A percentile compares a stretch with the other conserved stretches of the same genome.
phyloP scores from a whole-genome alignment of 1,140 invertebrate species.

The Capitella teleta region DNA sequence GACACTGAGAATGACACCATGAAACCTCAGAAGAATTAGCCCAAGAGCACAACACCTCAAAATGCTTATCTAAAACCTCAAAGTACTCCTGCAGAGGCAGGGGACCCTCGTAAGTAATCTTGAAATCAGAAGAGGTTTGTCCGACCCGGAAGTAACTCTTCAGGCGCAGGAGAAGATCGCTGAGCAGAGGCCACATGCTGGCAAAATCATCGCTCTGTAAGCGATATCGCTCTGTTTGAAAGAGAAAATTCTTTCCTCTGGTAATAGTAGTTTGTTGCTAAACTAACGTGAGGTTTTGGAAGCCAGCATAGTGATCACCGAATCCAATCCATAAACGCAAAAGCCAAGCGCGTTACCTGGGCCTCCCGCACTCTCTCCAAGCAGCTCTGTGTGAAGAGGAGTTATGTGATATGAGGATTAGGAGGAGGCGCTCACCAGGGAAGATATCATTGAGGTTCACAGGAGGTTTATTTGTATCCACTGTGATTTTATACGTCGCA shows the following conservation, averaged over 20 bases:
- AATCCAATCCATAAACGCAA: conserved; percentile 44
- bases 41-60: conserved; percentile 28
- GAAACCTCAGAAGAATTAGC: not conserved
- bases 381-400: conserved; percentile 43
- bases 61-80: conserved; percentile 49
- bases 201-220: conserved; percentile 56
- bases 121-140: conserved; percentile 22
- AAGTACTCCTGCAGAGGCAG: conserved; percentile 46
- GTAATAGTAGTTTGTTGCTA: not conserved
- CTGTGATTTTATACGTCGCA: conserved; percentile 53
- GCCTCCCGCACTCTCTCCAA: conserved; percentile 54
- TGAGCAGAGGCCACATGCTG: conserved; percentile 51
- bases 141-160: conserved; percentile 44
- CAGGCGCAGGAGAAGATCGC: conserved; percentile 51
- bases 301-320: conserved; percentile 53
- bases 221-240: conserved; percentile 51
- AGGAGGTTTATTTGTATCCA: conserved; percentile 54
- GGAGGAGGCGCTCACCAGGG: conserved; percentile 50
- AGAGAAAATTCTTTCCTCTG: not conserved
- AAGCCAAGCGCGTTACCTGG: conserved; percentile 51
- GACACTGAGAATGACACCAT: not conserved
- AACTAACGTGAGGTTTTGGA: conserved; percentile 54
- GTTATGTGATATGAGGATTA: too few species aligned
- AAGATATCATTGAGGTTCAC: conserved; percentile 56
- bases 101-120: conserved; percentile 26